phyloP scores from a whole-genome alignment of 2,113 vertebrate genomes.

The Platysternon megacephalum region DNA sequence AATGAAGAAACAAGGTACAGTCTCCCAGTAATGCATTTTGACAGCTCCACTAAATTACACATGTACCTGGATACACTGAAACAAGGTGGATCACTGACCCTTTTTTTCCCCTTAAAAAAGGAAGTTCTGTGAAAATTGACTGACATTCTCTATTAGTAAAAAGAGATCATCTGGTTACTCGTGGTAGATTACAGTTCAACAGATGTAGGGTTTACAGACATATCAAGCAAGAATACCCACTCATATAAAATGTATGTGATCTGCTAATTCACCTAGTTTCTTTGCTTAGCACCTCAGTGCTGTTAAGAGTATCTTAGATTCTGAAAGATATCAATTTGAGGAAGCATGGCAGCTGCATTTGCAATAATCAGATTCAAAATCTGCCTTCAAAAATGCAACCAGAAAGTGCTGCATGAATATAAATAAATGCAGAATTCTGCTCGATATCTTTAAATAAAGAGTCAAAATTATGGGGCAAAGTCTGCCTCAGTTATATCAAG shows the following conservation, averaged over 20 bases:
- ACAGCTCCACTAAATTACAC: constrained; percentile 5
- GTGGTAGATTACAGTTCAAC: background rate
- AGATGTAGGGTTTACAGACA: background rate
- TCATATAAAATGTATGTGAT: background rate
- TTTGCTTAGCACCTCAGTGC: background rate
- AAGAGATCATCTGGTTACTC: background rate
- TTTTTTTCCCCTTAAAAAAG: background rate
- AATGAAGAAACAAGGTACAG: constrained; percentile 29
- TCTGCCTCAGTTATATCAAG: background rate
- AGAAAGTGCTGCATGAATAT: background rate
- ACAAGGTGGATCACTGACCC: background rate
- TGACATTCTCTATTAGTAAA: background rate
- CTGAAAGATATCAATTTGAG: background rate
- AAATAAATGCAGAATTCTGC: background rate
- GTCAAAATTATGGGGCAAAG: background rate
- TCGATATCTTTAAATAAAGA: background rate
- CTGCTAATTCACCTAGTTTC: background rate
- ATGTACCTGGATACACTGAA: background rate
- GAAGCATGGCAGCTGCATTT: background rate
- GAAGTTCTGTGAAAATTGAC: background rate
- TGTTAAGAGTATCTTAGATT: background rate
- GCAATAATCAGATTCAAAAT: background rate
- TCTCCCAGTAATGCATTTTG: constrained; percentile 1
- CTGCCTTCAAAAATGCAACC: background rate
- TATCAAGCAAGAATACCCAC: background rate